phyloP scores from a whole-genome alignment of 2,888 invertebrate species.

The Drosophila falleni region DNA sequence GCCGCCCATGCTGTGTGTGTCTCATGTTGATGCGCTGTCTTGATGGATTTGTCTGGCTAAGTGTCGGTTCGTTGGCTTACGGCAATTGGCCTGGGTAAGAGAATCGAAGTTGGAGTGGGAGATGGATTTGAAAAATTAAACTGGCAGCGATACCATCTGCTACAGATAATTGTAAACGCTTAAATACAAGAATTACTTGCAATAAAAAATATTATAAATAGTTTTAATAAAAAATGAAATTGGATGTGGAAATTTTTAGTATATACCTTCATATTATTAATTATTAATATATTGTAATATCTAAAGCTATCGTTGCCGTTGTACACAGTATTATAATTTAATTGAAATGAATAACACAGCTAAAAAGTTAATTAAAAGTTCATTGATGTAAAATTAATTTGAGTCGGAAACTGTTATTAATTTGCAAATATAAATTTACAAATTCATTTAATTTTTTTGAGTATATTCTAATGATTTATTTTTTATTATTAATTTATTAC shows the following conservation, averaged over 20 bases:
- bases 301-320: too few species aligned
- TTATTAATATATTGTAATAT: too few species aligned
- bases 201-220: too few species aligned
- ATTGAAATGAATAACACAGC: too few species aligned
- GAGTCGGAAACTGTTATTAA: too few species aligned
- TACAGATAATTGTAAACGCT: background rate
- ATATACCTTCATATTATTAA: too few species aligned
- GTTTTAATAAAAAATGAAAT: too few species aligned
- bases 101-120: background rate
- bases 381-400: too few species aligned
- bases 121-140: background rate
- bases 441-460: background rate
- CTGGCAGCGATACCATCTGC: slow-evolving; percentile 1
- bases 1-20: slow-evolving; percentile 9
- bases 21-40: slow-evolving; percentile 58
- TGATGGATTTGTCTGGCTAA: slow-evolving; percentile 76
- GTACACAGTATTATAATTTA: too few species aligned
- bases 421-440: too few species aligned
- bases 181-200: background rate
- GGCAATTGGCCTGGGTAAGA: slow-evolving; percentile 19
- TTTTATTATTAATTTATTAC: slow-evolving; percentile 12
- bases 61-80: slow-evolving; percentile 61
- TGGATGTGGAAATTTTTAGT: too few species aligned
- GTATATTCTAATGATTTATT: slow-evolving; percentile 19
- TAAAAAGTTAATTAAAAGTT: too few species aligned